A percentile compares a stretch with the other conserved stretches of the same genome.
These are phyloP conservation scores for Theodoxus fluviatilis DNA, from an alignment of 2,888 invertebrate species.

Conservation along the genomic window DNA sequence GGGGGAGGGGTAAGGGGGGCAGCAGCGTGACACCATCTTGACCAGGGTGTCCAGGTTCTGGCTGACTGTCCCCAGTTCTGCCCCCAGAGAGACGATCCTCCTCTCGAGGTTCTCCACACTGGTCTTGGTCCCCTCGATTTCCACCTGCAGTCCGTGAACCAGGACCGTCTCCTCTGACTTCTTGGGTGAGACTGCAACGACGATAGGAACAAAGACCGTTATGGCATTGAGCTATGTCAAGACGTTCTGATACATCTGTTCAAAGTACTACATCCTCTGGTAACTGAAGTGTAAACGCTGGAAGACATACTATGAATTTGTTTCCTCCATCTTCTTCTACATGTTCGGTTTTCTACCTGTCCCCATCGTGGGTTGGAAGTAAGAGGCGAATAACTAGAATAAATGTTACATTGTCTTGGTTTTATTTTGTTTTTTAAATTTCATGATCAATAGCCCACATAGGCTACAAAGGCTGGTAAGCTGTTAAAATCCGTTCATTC, in stretches of 20 bases:
- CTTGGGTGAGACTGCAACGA: conserved; percentile 27
- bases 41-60: conserved; percentile 34
- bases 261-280: too few relatives aligned
- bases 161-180: conserved; percentile 33
- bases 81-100: conserved; percentile 32
- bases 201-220: background rate
- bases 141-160: conserved; percentile 46
- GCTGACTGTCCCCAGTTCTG: conserved; percentile 34
- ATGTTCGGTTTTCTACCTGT: too few relatives aligned
- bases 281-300: background rate
- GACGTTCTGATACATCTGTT: too few relatives aligned
- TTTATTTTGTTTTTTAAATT: too few relatives aligned
- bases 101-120: conserved; percentile 46
- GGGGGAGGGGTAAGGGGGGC: conserved; percentile 15
- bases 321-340: background rate
- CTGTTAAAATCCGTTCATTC: too few relatives aligned
- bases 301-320: background rate
- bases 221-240: too few relatives aligned
- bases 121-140: conserved; percentile 49
- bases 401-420: too few relatives aligned
- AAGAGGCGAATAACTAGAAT: too few relatives aligned
- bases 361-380: too few relatives aligned
- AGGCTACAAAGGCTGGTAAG: too few relatives aligned
- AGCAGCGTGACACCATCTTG: conserved; percentile 12
- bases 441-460: too few relatives aligned